phyloP scores from a whole-genome alignment of 2,888 invertebrate species.

The Epicampocera succincta region DNA sequence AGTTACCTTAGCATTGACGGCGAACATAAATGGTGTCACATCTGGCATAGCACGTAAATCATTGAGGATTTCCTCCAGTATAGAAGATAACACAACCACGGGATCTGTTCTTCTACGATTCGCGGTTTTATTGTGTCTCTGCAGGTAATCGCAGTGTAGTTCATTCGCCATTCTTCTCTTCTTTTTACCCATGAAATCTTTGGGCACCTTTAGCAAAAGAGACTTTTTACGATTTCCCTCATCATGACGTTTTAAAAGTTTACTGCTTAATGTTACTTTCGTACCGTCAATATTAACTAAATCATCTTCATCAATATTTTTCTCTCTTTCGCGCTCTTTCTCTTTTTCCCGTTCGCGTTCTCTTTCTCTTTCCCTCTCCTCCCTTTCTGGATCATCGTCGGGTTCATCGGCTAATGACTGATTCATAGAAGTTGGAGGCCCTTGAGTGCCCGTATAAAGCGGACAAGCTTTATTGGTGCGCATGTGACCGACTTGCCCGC shows the following conservation, averaged over 20 bases:
- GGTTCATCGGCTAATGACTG: constrained; percentile 91
- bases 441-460: constrained; percentile 88
- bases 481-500: constrained; percentile 87
- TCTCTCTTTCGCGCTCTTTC: constrained; percentile 82
- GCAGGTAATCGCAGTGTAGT: constrained; percentile 94
- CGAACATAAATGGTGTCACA: constrained; percentile 95
- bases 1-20: constrained; percentile 93
- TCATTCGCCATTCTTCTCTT: constrained; percentile 86
- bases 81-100: constrained; percentile 94
- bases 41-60: constrained; percentile 96
- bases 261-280: constrained; percentile 94
- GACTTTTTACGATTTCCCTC: constrained; percentile 91
- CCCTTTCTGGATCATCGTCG: constrained; percentile 84
- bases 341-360: constrained; percentile 83
- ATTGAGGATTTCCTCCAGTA: constrained; percentile 94
- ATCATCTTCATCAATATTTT: constrained; percentile 91
- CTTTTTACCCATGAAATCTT: constrained; percentile 86
- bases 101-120: constrained; percentile 97
- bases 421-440: constrained; percentile 84
- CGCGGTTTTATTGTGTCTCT: constrained; percentile 90
- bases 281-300: constrained; percentile 97
- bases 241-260: constrained; percentile 92
- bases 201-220: constrained; percentile 89
- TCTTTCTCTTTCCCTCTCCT: constrained; percentile 85
- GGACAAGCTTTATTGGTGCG: constrained; percentile 99